Base-by-base conservation (phyloP, 1,140 invertebrate genomes). In the Diploscapter pachys region DNA sequence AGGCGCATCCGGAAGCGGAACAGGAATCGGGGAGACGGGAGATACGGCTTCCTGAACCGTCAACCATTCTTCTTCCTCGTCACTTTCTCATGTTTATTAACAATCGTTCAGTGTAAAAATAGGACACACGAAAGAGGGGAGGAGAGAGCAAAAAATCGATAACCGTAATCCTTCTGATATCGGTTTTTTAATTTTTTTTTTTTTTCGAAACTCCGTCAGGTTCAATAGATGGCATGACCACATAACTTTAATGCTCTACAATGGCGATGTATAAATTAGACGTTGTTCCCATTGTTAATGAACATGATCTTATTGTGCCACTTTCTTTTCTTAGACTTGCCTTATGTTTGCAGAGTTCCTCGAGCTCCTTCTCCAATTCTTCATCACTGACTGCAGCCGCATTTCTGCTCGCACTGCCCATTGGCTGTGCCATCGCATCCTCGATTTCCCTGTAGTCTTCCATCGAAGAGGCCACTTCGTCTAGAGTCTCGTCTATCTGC, bases 401-500 rank as follows among this genome's bases (percentile, higher is more conserved):
- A 72, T 63, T 59, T 70, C 52, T 6, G 59, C 51, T 3, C 13
- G n/a, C 4, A 9, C 13, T 11, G 57, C 57, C 8, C 62, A 62
- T 51, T 52, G 78, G 6, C 13, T 52, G n/a, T 73, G 50, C 51
- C 52, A 52, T 4, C 8, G 81, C 77, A 8, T 83, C 81, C 9
- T 83, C 80, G 11, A 83, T 73, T 63, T 83, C 81, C 13, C 59
- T 73, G 52, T 78, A 80, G 59, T 85, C 82, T 48, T 81, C 75
- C 48, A 83, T 84, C 5, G 83, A 78, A 52, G 82, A 81, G n/a
- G 68, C 63, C 48, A 83, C 72, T 54, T 69, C 76, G 68, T 83
- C 81, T 81, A 83, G 82, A 49, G 81, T 83, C 13, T 72, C 72
- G 56, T 82, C 83, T 48, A 82, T 79, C 80, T 81, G 5, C 11